Evolutionary conservation across 1,140 invertebrate species (phyloP).

Genomic region (Andrena cerasifolii): DNA sequence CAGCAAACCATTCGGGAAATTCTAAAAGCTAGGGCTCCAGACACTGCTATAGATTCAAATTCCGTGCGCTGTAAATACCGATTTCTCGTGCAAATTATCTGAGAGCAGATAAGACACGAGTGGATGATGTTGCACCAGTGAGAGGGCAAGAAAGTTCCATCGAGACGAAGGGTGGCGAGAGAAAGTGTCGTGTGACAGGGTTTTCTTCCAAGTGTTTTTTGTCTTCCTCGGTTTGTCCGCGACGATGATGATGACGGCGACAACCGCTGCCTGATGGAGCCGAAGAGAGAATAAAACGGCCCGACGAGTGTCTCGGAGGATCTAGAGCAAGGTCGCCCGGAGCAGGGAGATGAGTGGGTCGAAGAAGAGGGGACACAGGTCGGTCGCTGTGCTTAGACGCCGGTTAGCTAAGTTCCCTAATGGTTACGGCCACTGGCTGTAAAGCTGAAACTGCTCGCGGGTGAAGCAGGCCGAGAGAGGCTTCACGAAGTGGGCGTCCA

Average conservation of each 20-base stretch:
- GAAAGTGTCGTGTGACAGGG: neutral
- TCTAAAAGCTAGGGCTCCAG: no score
- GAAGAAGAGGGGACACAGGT: conserved; percentile 64
- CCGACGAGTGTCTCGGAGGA: conserved; percentile 39
- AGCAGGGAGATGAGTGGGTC: conserved; percentile 75
- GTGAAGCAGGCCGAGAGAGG: conserved; percentile 91
- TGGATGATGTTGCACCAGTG: neutral
- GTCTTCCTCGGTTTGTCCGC: neutral
- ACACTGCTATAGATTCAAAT: no score
- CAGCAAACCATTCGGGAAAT: no score
- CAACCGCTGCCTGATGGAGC: neutral
- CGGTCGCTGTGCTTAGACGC: conserved; percentile 58
- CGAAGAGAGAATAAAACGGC: conserved; percentile 42
- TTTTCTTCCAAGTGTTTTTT: neutral
- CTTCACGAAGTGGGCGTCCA: conserved; percentile 97
- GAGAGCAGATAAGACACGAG: no score
- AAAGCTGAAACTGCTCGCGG: conserved; percentile 86
- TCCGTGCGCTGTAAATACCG: no score
- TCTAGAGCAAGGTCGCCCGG: conserved; percentile 73
- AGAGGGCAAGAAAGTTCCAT: neutral
- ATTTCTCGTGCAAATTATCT: no score
- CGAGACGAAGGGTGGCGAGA: neutral
- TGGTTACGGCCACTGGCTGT: conserved; percentile 92
- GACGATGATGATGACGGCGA: neutral
- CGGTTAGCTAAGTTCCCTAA: conserved; percentile 76